Base-by-base conservation (phyloP, 2,113 vertebrate genomes). In the Lepisosteus oculatus region DNA sequence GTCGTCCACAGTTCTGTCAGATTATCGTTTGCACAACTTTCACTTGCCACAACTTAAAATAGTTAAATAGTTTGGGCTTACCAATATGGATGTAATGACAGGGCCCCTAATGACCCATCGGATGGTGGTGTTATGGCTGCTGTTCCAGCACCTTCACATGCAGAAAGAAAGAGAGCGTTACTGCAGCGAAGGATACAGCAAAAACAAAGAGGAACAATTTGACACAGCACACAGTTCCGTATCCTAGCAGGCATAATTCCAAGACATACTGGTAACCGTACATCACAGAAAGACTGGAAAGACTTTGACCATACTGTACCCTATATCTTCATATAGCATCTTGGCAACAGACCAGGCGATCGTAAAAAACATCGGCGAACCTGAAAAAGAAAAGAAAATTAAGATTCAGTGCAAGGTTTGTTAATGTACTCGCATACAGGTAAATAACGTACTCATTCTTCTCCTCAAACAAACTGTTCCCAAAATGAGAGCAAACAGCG, bases 41-140 rank as follows among this genome's bases (percentile, higher is more conserved):
- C 29, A 29, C 29, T 0, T 29, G 29, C 1, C 29, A 29, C 29
- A 29, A 29, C 29, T 29, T 29, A 29, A 29, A 17, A 17, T 17
- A 17, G 15, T 17, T 17, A 17, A 17, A 17, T 17, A 17, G 3
- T 41, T 72, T 17, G 43, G 43, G 91, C 93, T 95, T 90, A 98
- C 97, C 79, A 87, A 90, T 84, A 98, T 94, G 66, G 93, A 95
- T 12, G 94, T 73, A 73, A 95, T 87, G 73, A 97, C 84, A 11
- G 97, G 96, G 47, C 95, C 93, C 83, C 92, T 91, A 64, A 99
- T 95, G 73, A 98, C 92, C 97, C 97, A 98, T 94, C 95, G 97
- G 75, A 95, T 89, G 84, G 87, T 90, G 2, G 85, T 80, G 2
- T 90, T 89, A 69, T 73, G 70, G 15, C 95, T 96, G 69, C 94